A percentile compares a stretch with the other conserved stretches of the same genome.
phyloP scores from a whole-genome alignment of 2,888 invertebrate genomes.

The Maniola hyperantus region DNA sequence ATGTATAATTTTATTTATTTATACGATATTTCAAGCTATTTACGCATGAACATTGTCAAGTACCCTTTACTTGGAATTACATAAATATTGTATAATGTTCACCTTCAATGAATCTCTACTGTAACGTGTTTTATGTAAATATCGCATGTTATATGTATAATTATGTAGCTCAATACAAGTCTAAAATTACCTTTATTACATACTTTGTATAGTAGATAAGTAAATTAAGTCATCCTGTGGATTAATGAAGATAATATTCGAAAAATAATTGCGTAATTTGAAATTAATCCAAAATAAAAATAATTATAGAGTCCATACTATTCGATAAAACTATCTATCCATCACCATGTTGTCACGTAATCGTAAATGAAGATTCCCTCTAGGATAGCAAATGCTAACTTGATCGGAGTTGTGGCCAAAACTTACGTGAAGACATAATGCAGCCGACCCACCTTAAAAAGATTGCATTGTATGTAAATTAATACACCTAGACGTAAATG shows the following conservation, averaged over 20 bases:
- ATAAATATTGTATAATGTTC: conserved; percentile 22
- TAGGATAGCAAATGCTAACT: no score
- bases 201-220: not conserved
- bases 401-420: no score
- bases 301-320: no score
- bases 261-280: not conserved
- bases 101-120: conserved; percentile 16
- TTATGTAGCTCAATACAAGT: conserved; percentile 3
- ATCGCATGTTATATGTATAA: conserved; percentile 18
- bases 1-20: no score
- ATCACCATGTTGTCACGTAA: no score
- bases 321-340: no score
- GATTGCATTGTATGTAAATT: conserved; percentile 8
- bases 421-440: no score
- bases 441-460: not conserved
- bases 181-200: not conserved
- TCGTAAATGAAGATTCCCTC: no score
- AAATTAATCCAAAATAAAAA: no score
- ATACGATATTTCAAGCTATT: not conserved
- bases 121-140: conserved; percentile 24
- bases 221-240: conserved; percentile 3
- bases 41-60: not conserved
- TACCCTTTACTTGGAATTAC: conserved; percentile 11
- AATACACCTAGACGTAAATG: not conserved
- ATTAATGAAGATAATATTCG: not conserved